Evolutionary conservation across 2,113 vertebrate species (phyloP).

Genomic region (human): GRCh38 chr14:32229501-32230000

Average conservation of each 20-base stretch:
- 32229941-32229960: constrained; percentile 14
- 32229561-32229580: not conserved
- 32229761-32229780: not conserved
- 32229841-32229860: not conserved
- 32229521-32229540: not conserved
- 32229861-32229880: not conserved
- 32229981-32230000: not conserved
- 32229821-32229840: not conserved
- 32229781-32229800: not conserved
- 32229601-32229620: not conserved
- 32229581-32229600: not conserved
- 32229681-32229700: not conserved
- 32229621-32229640: not conserved
- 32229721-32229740: not conserved
- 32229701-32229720: not conserved
- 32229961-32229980: not conserved
- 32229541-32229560: not conserved
- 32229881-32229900: not conserved
- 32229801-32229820: not conserved
- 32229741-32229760: not conserved
- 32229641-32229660: not conserved
- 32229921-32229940: constrained; percentile 32
- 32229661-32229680: constrained; percentile 35
- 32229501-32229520: not conserved
- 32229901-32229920: not conserved